Conservation (phyloP, 1,140 invertebrate species). For the Onthophagus taurus region DNA sequence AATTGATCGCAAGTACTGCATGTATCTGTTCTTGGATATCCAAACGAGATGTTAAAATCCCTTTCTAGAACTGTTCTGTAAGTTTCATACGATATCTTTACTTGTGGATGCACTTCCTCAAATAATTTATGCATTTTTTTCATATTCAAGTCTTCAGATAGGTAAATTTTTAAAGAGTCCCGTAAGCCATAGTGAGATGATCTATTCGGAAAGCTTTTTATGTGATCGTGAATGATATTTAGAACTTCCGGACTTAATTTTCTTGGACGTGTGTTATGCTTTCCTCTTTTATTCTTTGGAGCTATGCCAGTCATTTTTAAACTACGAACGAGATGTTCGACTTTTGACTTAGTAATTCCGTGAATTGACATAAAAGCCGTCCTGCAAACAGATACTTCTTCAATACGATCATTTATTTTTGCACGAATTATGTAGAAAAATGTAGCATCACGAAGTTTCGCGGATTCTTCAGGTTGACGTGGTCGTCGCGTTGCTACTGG, state of each 20-base stretch:
- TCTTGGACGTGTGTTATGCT: not conserved
- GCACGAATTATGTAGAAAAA: conserved; percentile 7
- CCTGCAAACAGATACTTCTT: conserved; percentile 2
- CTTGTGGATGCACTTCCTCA: conserved; percentile 4
- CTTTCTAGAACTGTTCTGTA: conserved; percentile 12
- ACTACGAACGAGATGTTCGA: conserved; percentile 1
- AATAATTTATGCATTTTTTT: conserved; percentile 18
- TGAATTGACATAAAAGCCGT: conserved; percentile 6
- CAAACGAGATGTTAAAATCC: conserved; percentile 19
- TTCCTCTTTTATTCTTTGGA: conserved; percentile 8
- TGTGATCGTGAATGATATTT: not conserved
- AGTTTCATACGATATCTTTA: conserved; percentile 7
- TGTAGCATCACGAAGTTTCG: not conserved
- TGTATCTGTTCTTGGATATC: conserved; percentile 17
- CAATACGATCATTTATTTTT: not conserved
- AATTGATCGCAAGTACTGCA: conserved; percentile 15
- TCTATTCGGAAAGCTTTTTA: conserved; percentile 7
- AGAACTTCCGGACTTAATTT: not conserved
- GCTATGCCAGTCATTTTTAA: not conserved
- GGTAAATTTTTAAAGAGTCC: conserved; percentile 18
- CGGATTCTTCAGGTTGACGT: not conserved
- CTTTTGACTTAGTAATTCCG: conserved; percentile 2
- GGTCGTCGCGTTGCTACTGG: too few species aligned
- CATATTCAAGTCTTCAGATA: conserved; percentile 17
- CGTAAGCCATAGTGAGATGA: conserved; percentile 13